phyloP scores from a whole-genome alignment of 2,888 invertebrate genomes.

The Leptopilina myrica region DNA sequence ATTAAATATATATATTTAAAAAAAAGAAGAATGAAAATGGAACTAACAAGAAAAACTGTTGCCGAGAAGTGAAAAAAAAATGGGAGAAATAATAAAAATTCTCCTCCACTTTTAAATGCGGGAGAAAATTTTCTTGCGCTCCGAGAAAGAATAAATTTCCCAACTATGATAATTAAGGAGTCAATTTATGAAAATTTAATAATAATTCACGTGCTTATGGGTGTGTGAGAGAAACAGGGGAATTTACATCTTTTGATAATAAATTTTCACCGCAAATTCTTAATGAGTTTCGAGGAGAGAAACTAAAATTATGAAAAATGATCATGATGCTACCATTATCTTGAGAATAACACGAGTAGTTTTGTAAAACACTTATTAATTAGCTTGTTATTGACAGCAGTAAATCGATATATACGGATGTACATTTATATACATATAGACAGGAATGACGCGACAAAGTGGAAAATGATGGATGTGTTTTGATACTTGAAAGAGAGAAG shows the following conservation, averaged over 20 bases:
- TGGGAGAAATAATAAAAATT: no score
- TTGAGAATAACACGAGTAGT: conserved; percentile 33
- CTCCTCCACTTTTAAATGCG: no score
- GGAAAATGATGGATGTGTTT: conserved; percentile 68
- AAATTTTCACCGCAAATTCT: neutral
- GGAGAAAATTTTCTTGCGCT: no score
- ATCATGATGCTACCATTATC: neutral
- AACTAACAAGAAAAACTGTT: no score
- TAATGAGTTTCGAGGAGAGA: neutral
- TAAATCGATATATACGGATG: conserved; percentile 60
- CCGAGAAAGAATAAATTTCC: no score
- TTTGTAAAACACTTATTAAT: conserved; percentile 58
- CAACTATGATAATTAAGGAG: neutral
- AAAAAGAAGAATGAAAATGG: no score
- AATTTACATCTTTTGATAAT: neutral
- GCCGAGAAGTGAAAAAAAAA: no score
- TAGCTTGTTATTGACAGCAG: conserved; percentile 55
- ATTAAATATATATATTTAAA: no score
- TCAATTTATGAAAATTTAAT: neutral
- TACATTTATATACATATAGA: conserved; percentile 38
- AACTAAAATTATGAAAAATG: conserved; percentile 14
- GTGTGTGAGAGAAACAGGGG: neutral
- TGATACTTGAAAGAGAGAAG: conserved; percentile 28
- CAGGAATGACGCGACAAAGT: conserved; percentile 69
- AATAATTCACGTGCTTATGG: neutral